Percentiles rank a stretch among this genome's conserved stretches.
phyloP scores from a whole-genome alignment of 2,797 vertebrate species.

The Sebastes taczanowskii region DNA sequence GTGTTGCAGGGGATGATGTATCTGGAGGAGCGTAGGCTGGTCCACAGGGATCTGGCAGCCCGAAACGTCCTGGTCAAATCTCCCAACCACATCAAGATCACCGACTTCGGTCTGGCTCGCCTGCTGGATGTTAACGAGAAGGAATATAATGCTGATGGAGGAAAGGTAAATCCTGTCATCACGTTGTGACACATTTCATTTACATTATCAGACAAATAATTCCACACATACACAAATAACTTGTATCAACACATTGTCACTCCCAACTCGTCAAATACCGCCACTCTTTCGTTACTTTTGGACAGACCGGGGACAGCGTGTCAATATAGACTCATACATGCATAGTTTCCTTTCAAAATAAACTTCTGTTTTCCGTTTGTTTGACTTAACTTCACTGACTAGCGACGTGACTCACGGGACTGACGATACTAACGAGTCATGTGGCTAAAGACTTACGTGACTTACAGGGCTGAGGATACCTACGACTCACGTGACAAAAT shows the following conservation, averaged over 20 bases:
- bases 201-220: background rate
- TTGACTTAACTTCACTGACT: too few relatives aligned
- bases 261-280: too few relatives aligned
- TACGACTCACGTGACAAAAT: too few relatives aligned
- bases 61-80: slow-evolving; percentile 98
- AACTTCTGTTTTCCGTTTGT: too few relatives aligned
- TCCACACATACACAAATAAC: background rate
- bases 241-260: background rate
- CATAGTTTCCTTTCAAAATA: too few relatives aligned
- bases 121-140: slow-evolving; percentile 97
- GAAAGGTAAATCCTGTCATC: slow-evolving; percentile 85
- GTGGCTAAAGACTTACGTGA: too few relatives aligned
- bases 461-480: too few relatives aligned
- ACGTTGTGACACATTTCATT: background rate
- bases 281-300: too few relatives aligned
- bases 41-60: slow-evolving; percentile 96
- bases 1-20: slow-evolving; percentile 97
- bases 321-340: too few relatives aligned
- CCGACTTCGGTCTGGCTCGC: slow-evolving; percentile 95
- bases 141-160: slow-evolving; percentile 97
- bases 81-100: slow-evolving; percentile 99
- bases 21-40: slow-evolving; percentile 93
- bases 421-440: too few relatives aligned
- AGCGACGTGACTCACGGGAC: too few relatives aligned
- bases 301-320: too few relatives aligned